phyloP scores from a whole-genome alignment of 2,797 vertebrate genomes.

The Xenopus petersii region DNA sequence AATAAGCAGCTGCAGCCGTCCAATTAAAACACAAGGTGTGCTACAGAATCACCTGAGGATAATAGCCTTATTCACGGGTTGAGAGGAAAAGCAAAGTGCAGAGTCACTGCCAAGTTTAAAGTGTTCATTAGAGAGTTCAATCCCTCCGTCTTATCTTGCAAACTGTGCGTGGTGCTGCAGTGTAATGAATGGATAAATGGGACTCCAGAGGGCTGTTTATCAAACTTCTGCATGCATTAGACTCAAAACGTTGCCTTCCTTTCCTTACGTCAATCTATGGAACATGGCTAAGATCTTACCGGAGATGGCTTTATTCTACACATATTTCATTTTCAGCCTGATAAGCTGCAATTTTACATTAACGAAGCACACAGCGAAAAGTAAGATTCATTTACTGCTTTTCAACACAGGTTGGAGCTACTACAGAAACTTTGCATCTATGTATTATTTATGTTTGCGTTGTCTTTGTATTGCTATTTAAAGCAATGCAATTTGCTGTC shows the following conservation, averaged over 20 bases:
- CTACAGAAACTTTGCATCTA: no score
- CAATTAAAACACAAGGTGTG: constrained; percentile 8
- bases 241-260: neutral
- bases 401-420: no score
- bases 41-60: constrained; percentile 10
- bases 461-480: no score
- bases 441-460: no score
- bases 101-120: constrained; percentile 13
- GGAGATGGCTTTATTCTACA: neutral
- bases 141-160: constrained; percentile 1
- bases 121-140: constrained; percentile 3
- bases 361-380: no score
- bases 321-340: neutral
- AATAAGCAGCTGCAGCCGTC: no score
- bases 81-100: constrained; percentile 1
- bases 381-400: no score
- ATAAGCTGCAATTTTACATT: no score
- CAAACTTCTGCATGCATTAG: neutral
- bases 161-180: neutral
- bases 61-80: constrained; percentile 19
- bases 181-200: neutral
- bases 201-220: neutral
- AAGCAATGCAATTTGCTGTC: no score
- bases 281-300: neutral
- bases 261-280: neutral